A percentile compares a stretch with the other conserved stretches of the same genome.
Evolutionary conservation across 2,888 invertebrate species (phyloP).

Genomic region (Philereme vetulata): DNA sequence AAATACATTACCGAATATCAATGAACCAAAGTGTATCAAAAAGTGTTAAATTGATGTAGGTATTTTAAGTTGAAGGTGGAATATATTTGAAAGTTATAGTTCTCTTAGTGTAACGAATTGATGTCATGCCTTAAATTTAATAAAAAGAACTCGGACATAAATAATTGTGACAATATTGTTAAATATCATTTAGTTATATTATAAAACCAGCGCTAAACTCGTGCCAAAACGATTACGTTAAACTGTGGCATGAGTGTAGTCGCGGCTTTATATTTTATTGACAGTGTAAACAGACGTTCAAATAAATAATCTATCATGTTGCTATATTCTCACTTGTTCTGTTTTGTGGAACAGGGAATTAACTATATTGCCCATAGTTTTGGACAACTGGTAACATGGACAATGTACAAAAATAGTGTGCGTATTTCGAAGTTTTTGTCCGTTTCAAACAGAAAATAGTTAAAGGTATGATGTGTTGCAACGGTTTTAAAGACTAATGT

Average conservation of each 20-base stretch:
- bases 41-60: slow-evolving; percentile 31
- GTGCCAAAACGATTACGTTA: background rate
- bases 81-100: slow-evolving; percentile 10
- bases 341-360: background rate
- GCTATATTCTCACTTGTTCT: slow-evolving; percentile 1
- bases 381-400: slow-evolving; percentile 34
- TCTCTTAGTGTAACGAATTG: slow-evolving; percentile 16
- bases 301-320: slow-evolving; percentile 4
- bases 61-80: slow-evolving; percentile 26
- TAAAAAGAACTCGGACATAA: background rate
- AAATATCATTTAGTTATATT: background rate
- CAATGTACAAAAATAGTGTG: slow-evolving; percentile 45
- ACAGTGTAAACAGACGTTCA: slow-evolving; percentile 10
- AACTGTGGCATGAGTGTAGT: slow-evolving; percentile 4
- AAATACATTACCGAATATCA: slow-evolving; percentile 31
- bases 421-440: slow-evolving; percentile 33
- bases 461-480: slow-evolving; percentile 39
- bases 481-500: slow-evolving; percentile 51
- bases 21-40: slow-evolving; percentile 37
- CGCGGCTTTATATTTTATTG: slow-evolving; percentile 7
- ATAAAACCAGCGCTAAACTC: background rate
- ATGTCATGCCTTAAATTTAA: slow-evolving; percentile 17
- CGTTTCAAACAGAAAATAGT: slow-evolving; percentile 20
- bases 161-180: background rate
- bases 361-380: background rate